Base-by-base conservation (phyloP, 1,140 invertebrate species). In the Scylla paramamosain region DNA sequence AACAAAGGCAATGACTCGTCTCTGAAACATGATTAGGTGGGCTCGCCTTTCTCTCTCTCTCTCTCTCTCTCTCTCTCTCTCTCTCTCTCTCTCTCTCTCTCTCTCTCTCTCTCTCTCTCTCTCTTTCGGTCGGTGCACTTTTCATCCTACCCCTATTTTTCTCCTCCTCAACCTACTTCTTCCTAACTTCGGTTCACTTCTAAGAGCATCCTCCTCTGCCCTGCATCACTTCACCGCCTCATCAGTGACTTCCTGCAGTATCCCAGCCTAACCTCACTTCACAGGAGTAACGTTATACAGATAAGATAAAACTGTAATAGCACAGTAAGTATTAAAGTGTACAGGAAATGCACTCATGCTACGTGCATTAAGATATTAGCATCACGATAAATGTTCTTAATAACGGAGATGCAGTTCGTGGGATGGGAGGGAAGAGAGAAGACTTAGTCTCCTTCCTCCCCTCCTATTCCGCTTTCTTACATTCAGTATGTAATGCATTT, bases 1-100 rank as follows among this genome's bases (percentile, higher is more conserved):
- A 94, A 94, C 93, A 94, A 94, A 91, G 89, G 89, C 91, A 94
- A 94, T 91, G 93, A 88, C 88, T 94, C 86, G 87, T 93, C 88
- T 94, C 67, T 91, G 93, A 59, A 94, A 94, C 89, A 31, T 91
- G 93, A 94, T 94, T 94, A 91, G 52, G 45, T 31, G 25, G 2
- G n/a, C 10, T 67, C 59, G 20, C 31, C 45, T 29, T 45, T 46
- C 32, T 14, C 29, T 59, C 88, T 32, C 39, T 52, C 32, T 29
- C 84, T 28, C 10, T 16, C 88, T 82, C 67, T 32, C 25, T 29
- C 31, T 84, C 32, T n/a, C 31, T 52, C 25, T 83, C 25, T 31
- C 93, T 52, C 84, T 82, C 91, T 46, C 31, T 31, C 8, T 32
- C 25, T 29, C 31, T 84, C 32, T n/a, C 31, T 52, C 25, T 83